These are phyloP conservation scores for Apocheima hispidaria DNA, from an alignment of 2,888 invertebrate species.

Conservation along the genomic window DNA sequence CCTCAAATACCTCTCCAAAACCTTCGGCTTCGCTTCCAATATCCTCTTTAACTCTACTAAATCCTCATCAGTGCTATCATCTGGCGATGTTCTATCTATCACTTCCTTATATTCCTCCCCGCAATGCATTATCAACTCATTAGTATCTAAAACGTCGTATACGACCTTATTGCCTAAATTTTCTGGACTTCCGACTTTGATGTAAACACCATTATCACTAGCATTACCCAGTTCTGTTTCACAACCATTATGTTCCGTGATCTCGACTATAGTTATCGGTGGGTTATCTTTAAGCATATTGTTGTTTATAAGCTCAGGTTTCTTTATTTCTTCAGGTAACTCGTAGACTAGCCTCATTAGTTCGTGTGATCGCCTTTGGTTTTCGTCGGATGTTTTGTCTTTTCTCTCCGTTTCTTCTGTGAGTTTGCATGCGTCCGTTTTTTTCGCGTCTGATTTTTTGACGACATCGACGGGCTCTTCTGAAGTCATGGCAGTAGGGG, in stretches of 20 bases:
- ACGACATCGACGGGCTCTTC: slow-evolving; percentile 79
- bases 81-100: slow-evolving; percentile 74
- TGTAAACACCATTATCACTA: slow-evolving; percentile 71
- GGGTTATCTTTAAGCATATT: slow-evolving; percentile 81
- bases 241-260: slow-evolving; percentile 82
- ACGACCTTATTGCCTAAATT: slow-evolving; percentile 76
- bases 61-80: slow-evolving; percentile 77
- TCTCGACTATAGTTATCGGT: slow-evolving; percentile 79
- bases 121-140: slow-evolving; percentile 70
- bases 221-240: slow-evolving; percentile 67
- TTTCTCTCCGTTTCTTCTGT: slow-evolving; percentile 64
- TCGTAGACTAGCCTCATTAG: slow-evolving; percentile 82
- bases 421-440: slow-evolving; percentile 68
- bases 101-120: slow-evolving; percentile 74
- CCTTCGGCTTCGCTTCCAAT: slow-evolving; percentile 86
- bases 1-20: slow-evolving; percentile 91
- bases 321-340: slow-evolving; percentile 73
- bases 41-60: slow-evolving; percentile 71
- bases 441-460: slow-evolving; percentile 71
- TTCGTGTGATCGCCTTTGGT: slow-evolving; percentile 68
- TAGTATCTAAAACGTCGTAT: slow-evolving; percentile 70
- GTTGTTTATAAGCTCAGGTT: slow-evolving; percentile 66
- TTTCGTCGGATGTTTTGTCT: slow-evolving; percentile 62
- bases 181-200: slow-evolving; percentile 70
- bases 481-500: slow-evolving; percentile 77